These are phyloP conservation scores for Mythimna impura DNA, from an alignment of 2,888 invertebrate species.

Conservation along the genomic window DNA sequence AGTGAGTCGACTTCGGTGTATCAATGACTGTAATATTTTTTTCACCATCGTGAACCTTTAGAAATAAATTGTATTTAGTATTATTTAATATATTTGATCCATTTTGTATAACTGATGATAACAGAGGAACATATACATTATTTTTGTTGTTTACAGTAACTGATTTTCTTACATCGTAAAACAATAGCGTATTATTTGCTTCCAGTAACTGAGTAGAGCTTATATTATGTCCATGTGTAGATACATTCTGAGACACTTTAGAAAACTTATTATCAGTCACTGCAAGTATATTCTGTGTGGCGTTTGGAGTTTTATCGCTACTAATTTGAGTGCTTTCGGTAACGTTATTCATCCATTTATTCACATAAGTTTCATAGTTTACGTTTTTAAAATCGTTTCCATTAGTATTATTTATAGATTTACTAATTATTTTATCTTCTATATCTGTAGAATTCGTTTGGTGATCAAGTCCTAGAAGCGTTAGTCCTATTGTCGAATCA, in stretches of 20 bases:
- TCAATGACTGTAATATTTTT: conserved; percentile 32
- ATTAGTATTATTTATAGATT: not conserved
- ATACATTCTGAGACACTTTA: not conserved
- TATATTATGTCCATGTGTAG: not conserved
- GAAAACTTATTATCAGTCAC: not conserved
- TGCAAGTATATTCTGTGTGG: not conserved
- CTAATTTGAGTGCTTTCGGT: not conserved
- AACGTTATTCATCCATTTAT: conserved; percentile 2
- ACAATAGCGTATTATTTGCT: not conserved
- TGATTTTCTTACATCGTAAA: not conserved
- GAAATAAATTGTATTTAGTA: not conserved
- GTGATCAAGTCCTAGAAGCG: not conserved
- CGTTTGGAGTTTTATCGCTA: not conserved
- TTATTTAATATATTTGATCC: not conserved
- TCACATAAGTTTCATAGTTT: not conserved
- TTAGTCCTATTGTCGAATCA: not conserved
- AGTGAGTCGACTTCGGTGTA: conserved; percentile 5
- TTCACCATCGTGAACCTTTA: conserved; percentile 14
- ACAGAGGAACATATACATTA: not conserved
- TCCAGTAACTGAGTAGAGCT: not conserved
- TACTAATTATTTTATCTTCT: not conserved
- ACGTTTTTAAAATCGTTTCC: not conserved
- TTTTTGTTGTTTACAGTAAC: not conserved
- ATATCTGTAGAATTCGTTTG: not conserved
- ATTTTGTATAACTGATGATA: conserved; percentile 9